Evolutionary conservation across 2,113 vertebrate species (phyloP).

Genomic region (Anolis sagrei): DNA sequence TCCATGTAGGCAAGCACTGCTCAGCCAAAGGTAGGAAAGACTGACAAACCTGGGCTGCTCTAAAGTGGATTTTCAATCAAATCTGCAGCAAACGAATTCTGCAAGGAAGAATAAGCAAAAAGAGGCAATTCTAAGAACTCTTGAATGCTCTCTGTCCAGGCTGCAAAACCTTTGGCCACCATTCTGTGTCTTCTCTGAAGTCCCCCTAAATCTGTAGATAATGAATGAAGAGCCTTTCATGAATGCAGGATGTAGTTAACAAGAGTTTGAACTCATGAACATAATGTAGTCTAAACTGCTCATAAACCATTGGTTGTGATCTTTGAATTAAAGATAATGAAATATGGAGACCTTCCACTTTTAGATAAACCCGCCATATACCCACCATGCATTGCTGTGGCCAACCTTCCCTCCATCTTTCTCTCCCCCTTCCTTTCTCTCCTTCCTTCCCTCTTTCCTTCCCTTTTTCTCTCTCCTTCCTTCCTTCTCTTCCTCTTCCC

Average conservation of each 20-base stretch:
- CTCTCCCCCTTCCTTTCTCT: too few species aligned
- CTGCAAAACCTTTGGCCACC: too few species aligned
- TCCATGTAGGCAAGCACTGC: neutral
- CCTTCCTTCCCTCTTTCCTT: too few species aligned
- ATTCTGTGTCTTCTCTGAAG: neutral
- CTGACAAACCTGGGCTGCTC: neutral
- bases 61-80: neutral
- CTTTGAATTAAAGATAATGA: constrained; percentile 48
- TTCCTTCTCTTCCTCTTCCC: too few species aligned
- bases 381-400: too few species aligned
- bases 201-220: neutral
- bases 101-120: neutral
- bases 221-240: neutral
- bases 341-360: constrained; percentile 40
- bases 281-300: neutral
- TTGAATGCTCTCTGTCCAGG: neutral
- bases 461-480: too few species aligned
- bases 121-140: too few species aligned
- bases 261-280: neutral
- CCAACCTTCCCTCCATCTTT: too few species aligned
- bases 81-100: neutral
- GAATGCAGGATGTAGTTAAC: neutral
- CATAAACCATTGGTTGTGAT: constrained; percentile 10
- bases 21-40: neutral
- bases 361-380: too few species aligned